A percentile compares a stretch with the other conserved stretches of the same genome.
phyloP scores from a whole-genome alignment of 2,888 invertebrate genomes.

The Eutolmus rufibarbis region DNA sequence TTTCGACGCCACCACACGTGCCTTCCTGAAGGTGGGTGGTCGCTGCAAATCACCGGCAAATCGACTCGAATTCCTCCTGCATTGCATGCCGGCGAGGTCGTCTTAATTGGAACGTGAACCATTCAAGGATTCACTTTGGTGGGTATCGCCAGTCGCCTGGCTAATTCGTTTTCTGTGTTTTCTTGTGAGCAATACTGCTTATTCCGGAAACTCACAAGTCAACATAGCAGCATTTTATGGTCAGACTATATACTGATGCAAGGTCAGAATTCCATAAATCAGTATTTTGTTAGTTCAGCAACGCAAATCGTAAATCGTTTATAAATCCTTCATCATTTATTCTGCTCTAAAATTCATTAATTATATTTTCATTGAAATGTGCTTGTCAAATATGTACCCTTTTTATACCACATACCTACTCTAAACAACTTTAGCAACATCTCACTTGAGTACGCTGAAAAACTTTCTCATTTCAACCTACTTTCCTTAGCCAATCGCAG shows the following conservation, averaged over 20 bases:
- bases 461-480: too few relatives aligned
- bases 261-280: not conserved
- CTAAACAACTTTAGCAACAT: too few relatives aligned
- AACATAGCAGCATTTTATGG: not conserved
- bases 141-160: not conserved
- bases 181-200: not conserved
- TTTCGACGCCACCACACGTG: not conserved
- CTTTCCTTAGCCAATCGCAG: too few relatives aligned
- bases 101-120: not conserved
- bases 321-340: too few relatives aligned
- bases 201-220: not conserved
- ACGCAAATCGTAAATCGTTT: not conserved
- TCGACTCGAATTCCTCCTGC: not conserved
- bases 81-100: not conserved
- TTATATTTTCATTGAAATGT: too few relatives aligned
- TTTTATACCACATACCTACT: too few relatives aligned
- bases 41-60: not conserved
- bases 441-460: too few relatives aligned
- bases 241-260: not conserved
- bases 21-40: not conserved
- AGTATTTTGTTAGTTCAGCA: not conserved
- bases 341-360: too few relatives aligned
- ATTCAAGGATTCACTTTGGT: not conserved
- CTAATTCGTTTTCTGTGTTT: not conserved
- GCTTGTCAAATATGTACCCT: too few relatives aligned